phyloP scores from a whole-genome alignment of 92 coral and sea anemone genomes.

The Virgularia gustaviana region DNA sequence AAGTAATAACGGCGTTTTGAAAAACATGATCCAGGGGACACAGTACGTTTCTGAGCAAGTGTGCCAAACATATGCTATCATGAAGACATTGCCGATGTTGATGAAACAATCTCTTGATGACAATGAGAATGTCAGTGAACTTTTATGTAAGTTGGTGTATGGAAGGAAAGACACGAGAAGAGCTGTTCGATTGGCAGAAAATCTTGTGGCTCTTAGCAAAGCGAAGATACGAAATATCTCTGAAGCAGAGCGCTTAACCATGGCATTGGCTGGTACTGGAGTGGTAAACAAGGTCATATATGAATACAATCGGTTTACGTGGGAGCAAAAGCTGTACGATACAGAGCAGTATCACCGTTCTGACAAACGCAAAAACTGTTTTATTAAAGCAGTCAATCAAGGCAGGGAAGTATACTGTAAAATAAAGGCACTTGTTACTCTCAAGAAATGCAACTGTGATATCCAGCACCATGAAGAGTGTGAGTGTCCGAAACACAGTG shows the following conservation, averaged over 20 bases:
- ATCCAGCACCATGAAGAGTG: conserved; percentile 3
- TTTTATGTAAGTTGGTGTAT: neutral
- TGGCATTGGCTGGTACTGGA: too few relatives aligned
- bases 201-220: too few relatives aligned
- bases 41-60: conserved; percentile 9
- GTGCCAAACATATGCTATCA: conserved; percentile 22
- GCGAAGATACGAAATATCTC: too few relatives aligned
- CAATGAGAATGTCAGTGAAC: neutral
- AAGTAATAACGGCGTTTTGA: neutral
- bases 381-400: neutral
- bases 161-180: neutral
- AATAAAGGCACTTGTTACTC: neutral
- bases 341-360: conserved; percentile 1
- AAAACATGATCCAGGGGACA: conserved; percentile 12
- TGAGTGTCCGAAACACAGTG: neutral
- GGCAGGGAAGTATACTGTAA: neutral
- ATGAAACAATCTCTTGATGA: conserved; percentile 5
- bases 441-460: neutral
- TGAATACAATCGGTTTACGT: too few relatives aligned
- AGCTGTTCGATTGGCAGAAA: neutral
- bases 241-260: too few relatives aligned
- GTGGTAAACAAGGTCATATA: too few relatives aligned
- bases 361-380: neutral
- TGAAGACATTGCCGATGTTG: conserved; percentile 1
- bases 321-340: conserved; percentile 1